Percentiles rank a stretch among this genome's conserved stretches.
Conservation (phyloP, 92 coral and sea anemone genomes). For the Palythoa caribaeorum region DNA sequence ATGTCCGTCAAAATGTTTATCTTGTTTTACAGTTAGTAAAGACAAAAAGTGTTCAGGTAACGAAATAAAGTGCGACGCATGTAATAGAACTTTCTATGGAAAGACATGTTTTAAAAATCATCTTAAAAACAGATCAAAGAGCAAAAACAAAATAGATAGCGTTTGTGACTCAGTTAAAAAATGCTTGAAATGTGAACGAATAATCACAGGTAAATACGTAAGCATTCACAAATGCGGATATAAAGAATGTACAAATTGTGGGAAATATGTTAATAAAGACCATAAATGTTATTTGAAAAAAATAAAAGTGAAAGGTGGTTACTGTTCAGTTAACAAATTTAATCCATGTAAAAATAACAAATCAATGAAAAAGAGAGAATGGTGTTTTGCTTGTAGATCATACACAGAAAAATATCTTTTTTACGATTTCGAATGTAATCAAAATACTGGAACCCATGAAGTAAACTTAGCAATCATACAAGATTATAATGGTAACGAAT, state of each 20-base stretch:
- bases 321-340: neutral
- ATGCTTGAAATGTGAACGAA: slow-evolving; percentile 9
- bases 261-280: neutral
- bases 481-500: slow-evolving; percentile 29
- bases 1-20: slow-evolving; percentile 20
- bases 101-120: neutral
- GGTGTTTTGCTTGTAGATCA: slow-evolving; percentile 25
- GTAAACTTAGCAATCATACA: slow-evolving; percentile 23
- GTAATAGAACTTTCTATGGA: neutral
- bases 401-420: neutral
- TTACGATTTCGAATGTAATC: neutral
- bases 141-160: neutral
- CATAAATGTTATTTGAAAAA: neutral
- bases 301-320: neutral
- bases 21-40: slow-evolving; percentile 8
- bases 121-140: slow-evolving; percentile 13
- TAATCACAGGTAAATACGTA: neutral
- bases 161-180: neutral
- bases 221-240: neutral
- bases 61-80: neutral
- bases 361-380: slow-evolving; percentile 37
- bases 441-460: slow-evolving; percentile 34
- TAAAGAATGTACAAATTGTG: too few relatives aligned
- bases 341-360: neutral
- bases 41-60: neutral